Conservation (phyloP, 2,113 vertebrate genomes). For the Seriola dumerili region DNA sequence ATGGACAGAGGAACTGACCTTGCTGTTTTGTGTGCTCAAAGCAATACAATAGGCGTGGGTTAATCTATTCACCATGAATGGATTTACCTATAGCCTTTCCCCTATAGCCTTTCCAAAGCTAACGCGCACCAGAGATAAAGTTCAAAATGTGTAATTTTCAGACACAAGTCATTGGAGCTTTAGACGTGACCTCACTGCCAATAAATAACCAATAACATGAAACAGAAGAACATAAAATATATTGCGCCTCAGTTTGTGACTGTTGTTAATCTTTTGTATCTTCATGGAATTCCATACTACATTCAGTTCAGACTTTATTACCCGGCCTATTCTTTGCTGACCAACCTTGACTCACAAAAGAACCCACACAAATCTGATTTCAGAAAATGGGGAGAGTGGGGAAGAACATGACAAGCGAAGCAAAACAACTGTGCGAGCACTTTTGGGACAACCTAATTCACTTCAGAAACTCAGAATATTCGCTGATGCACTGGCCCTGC, state of each 20-base stretch:
- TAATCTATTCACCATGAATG: constrained; percentile 22
- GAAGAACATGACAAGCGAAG: constrained; percentile 70
- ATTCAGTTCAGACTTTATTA: constrained; percentile 69
- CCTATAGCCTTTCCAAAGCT: constrained; percentile 11
- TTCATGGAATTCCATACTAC: constrained; percentile 55
- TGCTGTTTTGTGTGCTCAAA: not conserved
- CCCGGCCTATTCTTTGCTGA: constrained; percentile 64
- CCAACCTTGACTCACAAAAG: constrained; percentile 73
- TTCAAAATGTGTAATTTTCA: constrained; percentile 27
- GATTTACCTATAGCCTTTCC: constrained; percentile 5
- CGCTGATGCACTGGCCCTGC: constrained; percentile 78
- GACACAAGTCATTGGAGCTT: constrained; percentile 3
- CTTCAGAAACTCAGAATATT: constrained; percentile 81
- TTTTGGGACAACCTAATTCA: constrained; percentile 83
- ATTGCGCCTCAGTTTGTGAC: constrained; percentile 45
- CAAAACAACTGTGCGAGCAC: constrained; percentile 76
- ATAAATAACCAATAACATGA: constrained; percentile 54
- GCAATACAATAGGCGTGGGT: constrained; percentile 27
- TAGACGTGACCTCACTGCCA: constrained; percentile 61
- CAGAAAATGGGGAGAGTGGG: constrained; percentile 63
- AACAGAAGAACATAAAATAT: constrained; percentile 52
- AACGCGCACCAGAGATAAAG: constrained; percentile 1
- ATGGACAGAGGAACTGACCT: constrained; percentile 9
- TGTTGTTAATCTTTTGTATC: constrained; percentile 71
- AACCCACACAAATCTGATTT: constrained; percentile 80